Evolutionary conservation across 2,888 invertebrate species (phyloP), one percentile per base, ranked within the genome.

Genomic region (Mythimna vitellina): DNA sequence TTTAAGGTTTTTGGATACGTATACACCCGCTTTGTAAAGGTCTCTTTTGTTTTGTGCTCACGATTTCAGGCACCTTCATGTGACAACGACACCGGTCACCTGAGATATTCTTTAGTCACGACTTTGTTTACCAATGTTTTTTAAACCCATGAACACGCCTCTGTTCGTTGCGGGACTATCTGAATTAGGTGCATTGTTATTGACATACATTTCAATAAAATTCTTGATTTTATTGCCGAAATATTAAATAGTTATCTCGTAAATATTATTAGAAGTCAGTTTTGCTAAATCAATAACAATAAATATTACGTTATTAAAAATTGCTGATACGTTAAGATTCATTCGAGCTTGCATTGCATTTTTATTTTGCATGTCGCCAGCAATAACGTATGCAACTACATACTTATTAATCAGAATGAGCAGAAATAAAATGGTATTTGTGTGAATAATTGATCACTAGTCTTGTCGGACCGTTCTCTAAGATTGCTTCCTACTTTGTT

Each of bases 181-280:
- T 77, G 73, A 78, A 81, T 32, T 67, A 29, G n/a, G 17, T 62
- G 49, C 2, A 42, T 80, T 86, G 84, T 83, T 86, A 86, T 85
- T 89, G 88, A 89, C 89, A 90, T 72, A 89, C 80, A 86, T 88
- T 84, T 76, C 62, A 63, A 64, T 60, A 67, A 65, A 54, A 68
- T 56, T 73, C 61, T 70, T 14, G 46, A 53, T 60, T 64, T 58
- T 65, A 53, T 54, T 53, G 38, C 49, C 29, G 35, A 66, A 42
- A 49, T 62, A 12, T 35, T 51, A n/a, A 29, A 51, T 58, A 56
- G 20, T 49, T 3, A 10, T 25, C 69, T 54, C 5, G 63, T 38
- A 25, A 67, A 64, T 70, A 53, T 71, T 63, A 14, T 58, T 53
- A 56, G 20, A 20, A 60, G 46, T 56, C 10, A 46, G 53, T 58